phyloP scores from a whole-genome alignment of 2,888 invertebrate genomes.

The Heliconius hortense region DNA sequence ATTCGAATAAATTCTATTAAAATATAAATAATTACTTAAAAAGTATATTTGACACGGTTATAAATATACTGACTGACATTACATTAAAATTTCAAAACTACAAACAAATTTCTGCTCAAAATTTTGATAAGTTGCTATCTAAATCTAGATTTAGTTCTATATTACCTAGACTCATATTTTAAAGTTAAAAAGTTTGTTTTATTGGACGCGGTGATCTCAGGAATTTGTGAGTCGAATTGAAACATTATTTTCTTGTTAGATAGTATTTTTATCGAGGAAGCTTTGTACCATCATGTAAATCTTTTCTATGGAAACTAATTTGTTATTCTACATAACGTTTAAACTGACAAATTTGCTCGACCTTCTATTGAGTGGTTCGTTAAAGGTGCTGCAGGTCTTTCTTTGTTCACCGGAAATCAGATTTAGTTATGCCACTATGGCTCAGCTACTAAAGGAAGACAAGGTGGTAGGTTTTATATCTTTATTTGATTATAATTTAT shows the following conservation, averaged over 20 bases:
- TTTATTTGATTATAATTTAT: neutral
- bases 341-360: slow-evolving; percentile 4
- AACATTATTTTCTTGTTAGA: too few relatives aligned
- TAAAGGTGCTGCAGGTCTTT: slow-evolving; percentile 13
- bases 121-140: too few relatives aligned
- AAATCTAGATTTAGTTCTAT: too few relatives aligned
- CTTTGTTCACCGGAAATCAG: neutral
- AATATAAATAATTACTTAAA: neutral
- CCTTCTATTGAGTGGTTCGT: slow-evolving; percentile 2
- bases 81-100: too few relatives aligned
- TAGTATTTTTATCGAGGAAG: too few relatives aligned
- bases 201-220: too few relatives aligned
- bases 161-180: too few relatives aligned
- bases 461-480: slow-evolving; percentile 4
- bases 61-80: too few relatives aligned
- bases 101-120: too few relatives aligned
- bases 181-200: too few relatives aligned
- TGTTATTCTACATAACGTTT: slow-evolving; percentile 27
- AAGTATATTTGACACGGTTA: too few relatives aligned
- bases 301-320: slow-evolving; percentile 35
- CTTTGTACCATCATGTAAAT: neutral
- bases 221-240: too few relatives aligned
- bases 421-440: slow-evolving; percentile 18
- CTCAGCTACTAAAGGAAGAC: neutral
- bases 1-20: neutral